Evolutionary conservation across 2,113 vertebrate genomes (phyloP), one percentile per base, ranked within the genome.

Genomic region (Pseudorectes ferrugineus): DNA sequence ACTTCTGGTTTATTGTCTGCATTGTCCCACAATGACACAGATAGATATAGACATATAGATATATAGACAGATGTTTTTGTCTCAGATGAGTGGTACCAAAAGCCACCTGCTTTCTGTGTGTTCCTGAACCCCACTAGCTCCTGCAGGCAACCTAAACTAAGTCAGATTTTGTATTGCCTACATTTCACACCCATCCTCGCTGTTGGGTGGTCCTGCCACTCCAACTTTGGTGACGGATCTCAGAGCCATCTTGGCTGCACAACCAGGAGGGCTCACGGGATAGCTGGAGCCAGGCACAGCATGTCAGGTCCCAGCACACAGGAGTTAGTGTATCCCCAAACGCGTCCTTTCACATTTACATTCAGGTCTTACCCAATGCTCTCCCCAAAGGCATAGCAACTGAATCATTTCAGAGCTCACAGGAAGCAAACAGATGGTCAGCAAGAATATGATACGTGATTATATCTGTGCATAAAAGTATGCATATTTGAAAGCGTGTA

Each of bases 381-480:
- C 86, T 84, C 55, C 85, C 85, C 91, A 93, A 72, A 93, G 92
- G 67, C 94, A 67, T 31, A 90, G 85, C 46, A 88, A 96, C 75
- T 62, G 85, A 92, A 86, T 95, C 38, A 80, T 90, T 93, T 88
- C 75, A 51, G 82, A 92, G 96, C 91, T 96, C 93, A 68, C 86
- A 91, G 86, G 65, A 95, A 96, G 88, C 91, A 92, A 95, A 95
- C 92, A 97, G 95, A 96, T 96, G 94, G 96, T 92, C 96, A 96
- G 92, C 85, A 85, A 88, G 91, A 92, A 94, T 76, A 95, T 73
- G 92, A 95, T 90, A 91, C 83, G 66, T 77, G 42, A 79, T 90
- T 74, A 77, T 95, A 97, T 81, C 91, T 78, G 45, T 78, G 83
- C 86, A 86, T 91, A 91, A 81, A 95, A 87, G 76, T 78, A 93